Evolutionary conservation across 2,797 vertebrate genomes (phyloP).

Genomic region (Phoeniculus purpureus): DNA sequence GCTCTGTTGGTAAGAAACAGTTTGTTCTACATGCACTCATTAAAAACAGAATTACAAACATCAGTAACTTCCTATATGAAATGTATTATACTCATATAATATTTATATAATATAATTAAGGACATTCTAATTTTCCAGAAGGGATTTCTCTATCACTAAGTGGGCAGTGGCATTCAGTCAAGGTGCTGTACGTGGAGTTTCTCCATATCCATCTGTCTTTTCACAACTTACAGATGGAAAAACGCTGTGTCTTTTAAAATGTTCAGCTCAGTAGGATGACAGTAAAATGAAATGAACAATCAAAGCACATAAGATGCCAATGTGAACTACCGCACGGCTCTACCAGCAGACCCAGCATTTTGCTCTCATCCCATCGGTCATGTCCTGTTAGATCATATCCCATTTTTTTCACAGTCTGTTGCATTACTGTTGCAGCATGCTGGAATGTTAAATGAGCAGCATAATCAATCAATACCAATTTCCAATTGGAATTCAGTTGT

Average conservation of each 20-base stretch:
- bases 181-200: slow-evolving; percentile 57
- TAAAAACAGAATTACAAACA: slow-evolving; percentile 62
- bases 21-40: slow-evolving; percentile 50
- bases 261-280: slow-evolving; percentile 70
- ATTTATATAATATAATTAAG: slow-evolving; percentile 26
- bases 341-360: background rate
- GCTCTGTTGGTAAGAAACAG: slow-evolving; percentile 38
- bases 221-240: slow-evolving; percentile 67
- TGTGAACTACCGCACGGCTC: slow-evolving; percentile 36
- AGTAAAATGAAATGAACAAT: slow-evolving; percentile 73
- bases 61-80: slow-evolving; percentile 45
- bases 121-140: slow-evolving; percentile 41
- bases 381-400: slow-evolving; percentile 59
- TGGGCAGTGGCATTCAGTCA: slow-evolving; percentile 68
- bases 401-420: slow-evolving; percentile 60
- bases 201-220: slow-evolving; percentile 68
- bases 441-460: slow-evolving; percentile 58
- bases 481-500: slow-evolving; percentile 16
- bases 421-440: slow-evolving; percentile 35
- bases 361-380: slow-evolving; percentile 43
- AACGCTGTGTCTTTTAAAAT: slow-evolving; percentile 57
- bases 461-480: slow-evolving; percentile 56
- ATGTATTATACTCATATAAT: background rate
- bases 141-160: slow-evolving; percentile 50
- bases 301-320: slow-evolving; percentile 63